A percentile compares a stretch with the other conserved stretches of the same genome.
Conservation (phyloP, 2,797 vertebrate genomes). For the Acomys russatus region DNA sequence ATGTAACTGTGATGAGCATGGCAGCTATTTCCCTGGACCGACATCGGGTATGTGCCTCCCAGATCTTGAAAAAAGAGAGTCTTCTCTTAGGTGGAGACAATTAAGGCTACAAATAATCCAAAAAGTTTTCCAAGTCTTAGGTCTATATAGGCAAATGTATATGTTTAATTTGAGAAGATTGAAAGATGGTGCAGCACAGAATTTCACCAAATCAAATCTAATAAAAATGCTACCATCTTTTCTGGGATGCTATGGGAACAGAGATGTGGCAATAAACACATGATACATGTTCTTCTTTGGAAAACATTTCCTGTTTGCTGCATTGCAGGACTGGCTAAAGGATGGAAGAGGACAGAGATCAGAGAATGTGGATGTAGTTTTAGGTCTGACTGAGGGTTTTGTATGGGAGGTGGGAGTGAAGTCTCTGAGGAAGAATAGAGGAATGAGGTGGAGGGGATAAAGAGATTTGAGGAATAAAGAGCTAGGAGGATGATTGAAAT, state of each 20-base stretch:
- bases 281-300: background rate
- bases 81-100: slow-evolving; percentile 3
- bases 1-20: slow-evolving; percentile 90
- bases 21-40: slow-evolving; percentile 91
- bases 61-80: background rate
- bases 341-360: background rate
- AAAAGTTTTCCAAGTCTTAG: slow-evolving; percentile 25
- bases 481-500: background rate
- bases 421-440: background rate
- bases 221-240: slow-evolving; percentile 29
- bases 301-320: slow-evolving; percentile 60
- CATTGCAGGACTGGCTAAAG: slow-evolving; percentile 50
- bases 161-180: background rate
- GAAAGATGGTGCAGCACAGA: slow-evolving; percentile 25
- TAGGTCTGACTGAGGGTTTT: background rate
- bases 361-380: slow-evolving; percentile 33
- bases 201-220: slow-evolving; percentile 9
- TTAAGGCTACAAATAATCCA: slow-evolving; percentile 7
- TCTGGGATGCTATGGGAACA: slow-evolving; percentile 38
- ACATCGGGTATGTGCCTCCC: slow-evolving; percentile 87
- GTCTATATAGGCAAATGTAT: background rate
- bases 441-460: background rate
- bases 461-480: background rate
- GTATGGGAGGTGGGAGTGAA: slow-evolving; percentile 3
- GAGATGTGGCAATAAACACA: slow-evolving; percentile 16